Evolutionary conservation across 1,140 invertebrate genomes (phyloP).

Genomic region (Bombus waltoni): DNA sequence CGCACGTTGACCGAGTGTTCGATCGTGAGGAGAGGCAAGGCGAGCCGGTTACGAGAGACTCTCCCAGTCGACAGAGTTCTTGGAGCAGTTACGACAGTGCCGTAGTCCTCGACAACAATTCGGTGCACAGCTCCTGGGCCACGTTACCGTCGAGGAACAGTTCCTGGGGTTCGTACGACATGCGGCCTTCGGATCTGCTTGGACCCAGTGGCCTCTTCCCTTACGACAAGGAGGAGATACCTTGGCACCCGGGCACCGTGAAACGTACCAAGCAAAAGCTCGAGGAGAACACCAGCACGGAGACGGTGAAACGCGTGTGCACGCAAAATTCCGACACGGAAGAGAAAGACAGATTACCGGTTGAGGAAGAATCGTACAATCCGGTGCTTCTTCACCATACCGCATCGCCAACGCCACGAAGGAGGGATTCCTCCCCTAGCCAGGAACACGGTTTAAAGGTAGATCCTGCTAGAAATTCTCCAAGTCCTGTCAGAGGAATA

Average conservation of each 20-base stretch:
- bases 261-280: slow-evolving; percentile 89
- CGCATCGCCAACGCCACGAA: slow-evolving; percentile 72
- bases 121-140: slow-evolving; percentile 93
- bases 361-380: slow-evolving; percentile 75
- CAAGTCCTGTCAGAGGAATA: slow-evolving; percentile 73
- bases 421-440: slow-evolving; percentile 71
- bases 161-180: slow-evolving; percentile 90
- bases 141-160: slow-evolving; percentile 87
- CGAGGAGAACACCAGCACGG: slow-evolving; percentile 84
- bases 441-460: slow-evolving; percentile 59
- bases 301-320: slow-evolving; percentile 82
- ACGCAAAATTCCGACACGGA: slow-evolving; percentile 76
- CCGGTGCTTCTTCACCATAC: slow-evolving; percentile 75
- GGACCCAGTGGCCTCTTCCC: slow-evolving; percentile 82
- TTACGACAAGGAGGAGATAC: slow-evolving; percentile 86
- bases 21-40: slow-evolving; percentile 87
- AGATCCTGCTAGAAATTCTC: slow-evolving; percentile 61
- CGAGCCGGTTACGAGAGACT: slow-evolving; percentile 67
- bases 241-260: slow-evolving; percentile 86
- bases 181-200: slow-evolving; percentile 79
- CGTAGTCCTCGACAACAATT: slow-evolving; percentile 86
- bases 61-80: slow-evolving; percentile 87
- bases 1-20: slow-evolving; percentile 88
- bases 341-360: slow-evolving; percentile 66
- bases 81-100: slow-evolving; percentile 92